Conservation (phyloP, 2,888 invertebrate species). For the Cerceris rybyensis region DNA sequence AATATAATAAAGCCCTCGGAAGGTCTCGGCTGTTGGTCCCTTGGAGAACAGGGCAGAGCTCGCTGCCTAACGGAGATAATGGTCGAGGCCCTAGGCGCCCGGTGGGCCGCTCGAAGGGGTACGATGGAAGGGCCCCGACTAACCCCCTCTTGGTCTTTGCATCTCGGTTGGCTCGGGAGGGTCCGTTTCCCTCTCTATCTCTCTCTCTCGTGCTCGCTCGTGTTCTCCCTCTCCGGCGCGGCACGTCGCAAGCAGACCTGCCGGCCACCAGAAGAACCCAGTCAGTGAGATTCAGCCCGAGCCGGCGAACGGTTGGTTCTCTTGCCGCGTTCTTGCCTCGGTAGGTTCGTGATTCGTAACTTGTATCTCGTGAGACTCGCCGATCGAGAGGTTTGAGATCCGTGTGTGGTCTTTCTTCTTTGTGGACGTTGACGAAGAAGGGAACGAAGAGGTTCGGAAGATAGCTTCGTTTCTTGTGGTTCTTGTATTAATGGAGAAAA, state of each 20-base stretch:
- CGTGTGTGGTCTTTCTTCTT: too few relatives aligned
- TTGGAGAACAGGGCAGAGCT: conserved; percentile 29
- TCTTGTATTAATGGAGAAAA: not conserved
- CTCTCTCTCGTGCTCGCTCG: conserved; percentile 6
- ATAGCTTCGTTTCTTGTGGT: not conserved
- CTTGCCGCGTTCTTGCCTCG: conserved; percentile 38
- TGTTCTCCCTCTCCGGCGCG: conserved; percentile 45
- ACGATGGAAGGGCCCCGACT: conserved; percentile 51
- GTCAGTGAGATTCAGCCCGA: conserved; percentile 76
- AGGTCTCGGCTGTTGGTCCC: conserved; percentile 40
- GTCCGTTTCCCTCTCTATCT: not conserved
- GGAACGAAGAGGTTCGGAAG: not conserved
- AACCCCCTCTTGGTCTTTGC: conserved; percentile 35
- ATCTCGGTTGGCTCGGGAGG: too few relatives aligned
- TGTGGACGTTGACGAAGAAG: not conserved
- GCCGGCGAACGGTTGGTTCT: conserved; percentile 68
- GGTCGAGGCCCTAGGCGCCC: conserved; percentile 69
- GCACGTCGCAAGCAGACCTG: conserved; percentile 53
- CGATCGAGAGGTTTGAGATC: too few relatives aligned
- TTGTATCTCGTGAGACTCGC: not conserved
- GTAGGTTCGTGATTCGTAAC: conserved; percentile 22
- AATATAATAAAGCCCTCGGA: conserved; percentile 76
- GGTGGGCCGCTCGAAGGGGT: conserved; percentile 53
- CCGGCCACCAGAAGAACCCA: conserved; percentile 60
- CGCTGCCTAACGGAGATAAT: conserved; percentile 69